Conservation (phyloP, 2,797 vertebrate species). For the Myripristis murdjan region DNA sequence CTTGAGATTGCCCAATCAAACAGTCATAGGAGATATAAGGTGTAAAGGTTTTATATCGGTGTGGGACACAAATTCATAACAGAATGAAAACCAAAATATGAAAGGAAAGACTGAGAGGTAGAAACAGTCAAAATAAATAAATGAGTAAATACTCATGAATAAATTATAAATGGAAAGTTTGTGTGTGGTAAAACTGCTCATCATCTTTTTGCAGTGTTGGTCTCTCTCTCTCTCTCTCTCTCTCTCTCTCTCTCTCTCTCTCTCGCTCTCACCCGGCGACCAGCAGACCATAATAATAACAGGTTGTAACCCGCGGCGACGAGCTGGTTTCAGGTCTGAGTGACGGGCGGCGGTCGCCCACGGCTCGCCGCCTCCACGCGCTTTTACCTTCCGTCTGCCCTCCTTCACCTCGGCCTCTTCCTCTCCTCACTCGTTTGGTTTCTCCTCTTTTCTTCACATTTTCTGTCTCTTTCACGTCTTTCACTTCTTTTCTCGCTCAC, state of each 20-base stretch:
- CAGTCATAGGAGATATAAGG: no score
- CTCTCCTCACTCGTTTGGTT: background rate
- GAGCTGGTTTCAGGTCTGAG: constrained; percentile 44
- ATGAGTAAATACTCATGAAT: no score
- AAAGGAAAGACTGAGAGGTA: no score
- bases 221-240: no score
- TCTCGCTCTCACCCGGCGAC: background rate
- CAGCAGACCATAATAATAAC: constrained; percentile 50
- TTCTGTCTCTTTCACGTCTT: background rate
- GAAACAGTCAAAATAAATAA: no score
- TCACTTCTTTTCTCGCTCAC: background rate
- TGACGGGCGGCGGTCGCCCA: constrained; percentile 32
- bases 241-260: no score
- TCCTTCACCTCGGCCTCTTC: background rate
- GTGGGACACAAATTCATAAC: no score
- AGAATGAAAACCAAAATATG: no score
- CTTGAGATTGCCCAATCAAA: no score
- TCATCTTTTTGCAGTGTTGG: constrained; percentile 13
- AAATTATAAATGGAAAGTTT: no score
- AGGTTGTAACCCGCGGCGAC: constrained; percentile 50
- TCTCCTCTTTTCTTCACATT: background rate
- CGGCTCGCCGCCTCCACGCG: background rate
- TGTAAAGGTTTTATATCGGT: no score
- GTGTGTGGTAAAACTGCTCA: no score
- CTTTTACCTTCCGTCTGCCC: background rate